Percentiles rank a stretch among this genome's conserved stretches.
These are phyloP conservation scores for Protomyctophum bolini DNA, from an alignment of 2,113 vertebrate species.

Conservation along the genomic window DNA sequence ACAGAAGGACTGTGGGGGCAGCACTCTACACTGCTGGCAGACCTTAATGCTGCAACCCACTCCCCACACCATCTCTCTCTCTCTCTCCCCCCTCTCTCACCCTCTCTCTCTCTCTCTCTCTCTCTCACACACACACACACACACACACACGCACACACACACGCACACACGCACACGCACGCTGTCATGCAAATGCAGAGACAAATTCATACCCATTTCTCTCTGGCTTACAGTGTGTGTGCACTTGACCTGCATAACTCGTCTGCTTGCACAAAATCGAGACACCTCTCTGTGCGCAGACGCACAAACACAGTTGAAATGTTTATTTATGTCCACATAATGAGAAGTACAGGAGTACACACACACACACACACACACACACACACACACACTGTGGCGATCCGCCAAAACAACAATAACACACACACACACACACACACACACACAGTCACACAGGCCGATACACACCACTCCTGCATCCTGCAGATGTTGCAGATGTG, in stretches of 20 bases:
- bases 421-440: constrained; percentile 1
- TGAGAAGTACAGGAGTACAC: neutral
- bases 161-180: neutral
- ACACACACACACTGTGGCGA: constrained; percentile 7
- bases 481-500: constrained; percentile 57
- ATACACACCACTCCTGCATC: neutral
- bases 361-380: neutral
- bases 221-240: no score
- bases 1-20: constrained; percentile 66
- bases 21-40: constrained; percentile 53
- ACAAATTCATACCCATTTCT: no score
- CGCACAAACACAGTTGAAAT: constrained; percentile 22
- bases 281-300: constrained; percentile 39
- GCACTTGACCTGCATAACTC: neutral
- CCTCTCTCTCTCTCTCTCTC: no score
- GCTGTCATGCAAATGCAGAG: neutral
- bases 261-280: constrained; percentile 5
- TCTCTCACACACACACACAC: no score
- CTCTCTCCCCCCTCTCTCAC: no score
- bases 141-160: no score
- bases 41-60: constrained; percentile 54
- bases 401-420: no score
- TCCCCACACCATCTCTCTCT: neutral
- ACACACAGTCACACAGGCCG: constrained; percentile 1
- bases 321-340: no score